Evolutionary conservation across 2,113 vertebrate species (phyloP).

Genomic region (Notarius lentiginosus): DNA sequence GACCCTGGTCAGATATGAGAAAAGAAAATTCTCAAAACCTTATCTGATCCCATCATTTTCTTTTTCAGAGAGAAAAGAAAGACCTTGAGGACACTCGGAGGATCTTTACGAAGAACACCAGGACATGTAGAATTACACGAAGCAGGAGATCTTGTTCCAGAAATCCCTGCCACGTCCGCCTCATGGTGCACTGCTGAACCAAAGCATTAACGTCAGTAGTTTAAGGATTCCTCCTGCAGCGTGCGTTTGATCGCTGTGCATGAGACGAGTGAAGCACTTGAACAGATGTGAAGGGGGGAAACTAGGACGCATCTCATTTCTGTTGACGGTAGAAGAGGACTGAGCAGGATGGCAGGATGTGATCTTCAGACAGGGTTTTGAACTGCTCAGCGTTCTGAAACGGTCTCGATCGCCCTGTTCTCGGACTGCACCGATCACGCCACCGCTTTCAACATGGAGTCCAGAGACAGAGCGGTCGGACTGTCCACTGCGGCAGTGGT

Average conservation of each 20-base stretch:
- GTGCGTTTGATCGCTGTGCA: background rate
- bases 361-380: conserved; percentile 25
- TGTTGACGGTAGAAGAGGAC: conserved; percentile 13
- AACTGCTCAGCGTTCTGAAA: conserved; percentile 8
- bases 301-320: conserved; percentile 19
- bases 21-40: background rate
- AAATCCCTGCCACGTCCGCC: background rate
- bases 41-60: background rate
- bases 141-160: background rate
- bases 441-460: conserved; percentile 61
- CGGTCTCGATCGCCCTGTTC: background rate
- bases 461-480: conserved; percentile 45
- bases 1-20: background rate
- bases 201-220: conserved; percentile 3
- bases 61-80: conserved; percentile 9
- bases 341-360: background rate
- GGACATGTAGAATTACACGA: background rate
- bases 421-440: conserved; percentile 21
- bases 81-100: background rate
- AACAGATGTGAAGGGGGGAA: conserved; percentile 33
- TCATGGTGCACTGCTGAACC: background rate
- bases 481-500: conserved; percentile 75
- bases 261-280: background rate
- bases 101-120: conserved; percentile 12
- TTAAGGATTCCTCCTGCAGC: background rate